A percentile compares a stretch with the other conserved stretches of the same genome.
phyloP scores from a whole-genome alignment of 2,888 invertebrate genomes.

The Zaprionus bogoriensis region DNA sequence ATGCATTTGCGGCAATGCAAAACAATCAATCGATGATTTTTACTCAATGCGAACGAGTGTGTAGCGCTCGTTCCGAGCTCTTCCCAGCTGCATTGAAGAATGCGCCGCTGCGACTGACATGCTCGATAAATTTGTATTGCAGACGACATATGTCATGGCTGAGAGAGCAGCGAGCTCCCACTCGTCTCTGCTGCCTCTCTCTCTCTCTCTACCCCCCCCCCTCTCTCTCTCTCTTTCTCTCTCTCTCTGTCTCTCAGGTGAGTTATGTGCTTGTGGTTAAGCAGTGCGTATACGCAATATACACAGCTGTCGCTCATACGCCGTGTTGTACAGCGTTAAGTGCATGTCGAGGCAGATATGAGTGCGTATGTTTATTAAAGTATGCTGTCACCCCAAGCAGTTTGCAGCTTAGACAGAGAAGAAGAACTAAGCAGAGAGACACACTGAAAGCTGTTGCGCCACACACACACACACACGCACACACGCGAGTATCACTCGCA shows the following conservation, averaged over 20 bases:
- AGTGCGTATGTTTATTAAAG: conserved; percentile 1
- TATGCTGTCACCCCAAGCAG: conserved; percentile 3
- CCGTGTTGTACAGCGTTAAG: conserved; percentile 10
- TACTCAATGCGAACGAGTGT: too few relatives aligned
- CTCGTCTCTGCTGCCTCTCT: not conserved
- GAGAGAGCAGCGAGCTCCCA: not conserved
- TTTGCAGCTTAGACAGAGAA: too few relatives aligned
- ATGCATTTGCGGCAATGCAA: conserved; percentile 52
- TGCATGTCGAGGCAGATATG: not conserved
- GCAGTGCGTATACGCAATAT: conserved; percentile 37
- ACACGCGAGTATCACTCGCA: not conserved
- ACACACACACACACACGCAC: not conserved
- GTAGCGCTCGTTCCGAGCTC: not conserved
- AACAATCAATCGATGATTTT: conserved; percentile 60
- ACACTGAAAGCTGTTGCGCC: conserved; percentile 9
- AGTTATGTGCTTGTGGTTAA: conserved; percentile 33
- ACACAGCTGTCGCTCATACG: conserved; percentile 7
- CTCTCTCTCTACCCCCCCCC: too few relatives aligned
- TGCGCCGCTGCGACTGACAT: conserved; percentile 20
- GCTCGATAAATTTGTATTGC: conserved; percentile 50
- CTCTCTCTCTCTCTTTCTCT: not conserved
- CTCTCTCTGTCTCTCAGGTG: not conserved
- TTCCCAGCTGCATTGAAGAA: not conserved
- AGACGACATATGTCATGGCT: conserved; percentile 38
- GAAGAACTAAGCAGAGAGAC: conserved; percentile 10